Base-by-base conservation (phyloP, 2,113 vertebrate genomes). In the Leptocoma aspasia region DNA sequence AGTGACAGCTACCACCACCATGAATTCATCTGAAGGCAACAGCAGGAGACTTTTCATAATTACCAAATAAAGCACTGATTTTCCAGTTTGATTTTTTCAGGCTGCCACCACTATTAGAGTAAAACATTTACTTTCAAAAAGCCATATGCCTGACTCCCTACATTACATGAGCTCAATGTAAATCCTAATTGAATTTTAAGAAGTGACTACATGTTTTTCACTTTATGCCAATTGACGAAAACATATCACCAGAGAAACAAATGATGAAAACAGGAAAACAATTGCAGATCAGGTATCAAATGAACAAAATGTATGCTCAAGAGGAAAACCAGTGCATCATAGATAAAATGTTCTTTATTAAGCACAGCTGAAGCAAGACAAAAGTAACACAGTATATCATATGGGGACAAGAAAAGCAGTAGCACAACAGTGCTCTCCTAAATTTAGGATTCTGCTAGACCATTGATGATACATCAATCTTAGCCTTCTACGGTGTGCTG, bases 131-230 rank as follows among this genome's bases (percentile, higher is more conserved):
- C 7, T 80, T 59, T 31, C 30, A 81, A 76, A 39, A 53, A 63
- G 17, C 21, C 30, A 15, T 10, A 69, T 7, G 20, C 9, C 26
- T 71, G 28, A 80, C 2, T 6, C 28, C 1, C 6, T 14, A 22
- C 6, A 79, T 20, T 17, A 63, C 0, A 0, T 9, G 3, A 73
- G 16, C 16, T 30, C 37, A 66, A 14, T 5, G 12, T 65, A 90
- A 57, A 61, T 7, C 4, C 6, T 17, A 54, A 33, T 1, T 16
- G 11, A 84, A 68, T 50, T 66, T 10, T 27, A 22, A 52, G 14
- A 80, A 45, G 2, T 8, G 2, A 77, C 63, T 6, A 41, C 4
- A 37, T 17, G 4, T 52, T 75, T 79, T 44, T 35, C 13, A 23
- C 31, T 33, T 63, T 41, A 79, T 8, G 6, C 30, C 19, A 77